Evolutionary conservation across 2,797 vertebrate species (phyloP), one percentile per base, ranked within the genome.

Genomic region (Pseudochirops cupreus): DNA sequence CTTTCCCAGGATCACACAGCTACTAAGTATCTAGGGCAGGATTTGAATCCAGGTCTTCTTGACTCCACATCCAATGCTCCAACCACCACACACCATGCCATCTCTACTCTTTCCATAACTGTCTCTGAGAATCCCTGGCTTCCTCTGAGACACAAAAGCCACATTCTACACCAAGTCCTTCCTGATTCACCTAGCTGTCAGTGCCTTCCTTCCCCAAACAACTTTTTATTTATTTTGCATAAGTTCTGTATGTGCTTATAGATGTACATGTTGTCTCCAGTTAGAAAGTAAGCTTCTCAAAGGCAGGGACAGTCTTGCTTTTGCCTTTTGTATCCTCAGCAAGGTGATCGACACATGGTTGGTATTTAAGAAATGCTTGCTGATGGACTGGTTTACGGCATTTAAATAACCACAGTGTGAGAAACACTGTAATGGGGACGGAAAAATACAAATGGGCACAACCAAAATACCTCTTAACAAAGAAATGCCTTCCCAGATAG

Each of bases 391-490:
- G 33, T 74, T 89, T 56, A 12, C 1, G 62, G 62, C 18, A 90
- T 33, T 89, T 93, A 91, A 56, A 90, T 39, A 82, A 28, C 28
- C 50, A 31, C 39, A 21, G 33, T 39, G 14, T 55, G 33, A n/a
- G 33, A 29, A 95, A 62, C 56, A 94, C 0, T 53, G 39, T 96
- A 54, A 53, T 53, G 13, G 56, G 52, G 16, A n/a, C 0, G 87
- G 94, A 62, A 29, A 46, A 50, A 93, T 52, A 7, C 56, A 94
- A 95, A 74, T 29, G 18, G 24, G 46, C 24, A 1, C 21, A 62
- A 96, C 56, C 12, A 92, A 95, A 94, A 92, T 26, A 2, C 52
- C 82, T 16, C 11, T 46, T 26, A 87, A 67, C 59, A 91, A 92
- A 92, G 39, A 55, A 82, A 3, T 13, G 57, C 58, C 89, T 90